A percentile compares a stretch with the other conserved stretches of the same genome.
phyloP scores from a whole-genome alignment of 2,888 invertebrate species.

The Thymelicus sylvestris region DNA sequence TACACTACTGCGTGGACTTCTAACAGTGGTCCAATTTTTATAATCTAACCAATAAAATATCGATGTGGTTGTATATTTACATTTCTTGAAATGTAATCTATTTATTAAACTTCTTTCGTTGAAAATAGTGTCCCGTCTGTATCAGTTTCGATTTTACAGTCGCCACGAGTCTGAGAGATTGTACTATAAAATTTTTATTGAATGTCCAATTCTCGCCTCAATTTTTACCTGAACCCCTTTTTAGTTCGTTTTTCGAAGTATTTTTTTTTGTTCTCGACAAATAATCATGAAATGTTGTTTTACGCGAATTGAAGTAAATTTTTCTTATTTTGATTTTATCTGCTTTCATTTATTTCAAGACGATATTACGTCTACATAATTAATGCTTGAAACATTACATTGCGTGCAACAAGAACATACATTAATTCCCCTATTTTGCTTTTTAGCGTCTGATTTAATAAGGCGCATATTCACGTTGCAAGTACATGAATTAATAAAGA shows the following conservation, averaged over 20 bases:
- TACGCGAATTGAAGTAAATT: conserved; percentile 26
- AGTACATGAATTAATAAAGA: not conserved
- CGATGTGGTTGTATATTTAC: conserved; percentile 85
- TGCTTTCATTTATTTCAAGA: conserved; percentile 26
- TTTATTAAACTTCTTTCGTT: conserved; percentile 82
- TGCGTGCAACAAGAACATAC: too few relatives aligned
- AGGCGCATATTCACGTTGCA: too few relatives aligned
- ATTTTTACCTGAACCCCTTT: not conserved
- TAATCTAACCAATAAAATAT: conserved; percentile 85
- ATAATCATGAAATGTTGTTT: conserved; percentile 7
- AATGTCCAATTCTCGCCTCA: not conserved
- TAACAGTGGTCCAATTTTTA: conserved; percentile 83
- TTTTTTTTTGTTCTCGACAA: conserved; percentile 6
- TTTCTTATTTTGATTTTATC: conserved; percentile 22
- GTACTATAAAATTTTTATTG: conserved; percentile 9
- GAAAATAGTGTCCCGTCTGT: conserved; percentile 63
- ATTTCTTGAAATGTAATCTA: conserved; percentile 83
- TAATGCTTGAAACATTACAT: too few relatives aligned
- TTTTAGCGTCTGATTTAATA: too few relatives aligned
- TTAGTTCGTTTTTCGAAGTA: not conserved
- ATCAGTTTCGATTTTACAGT: conserved; percentile 17
- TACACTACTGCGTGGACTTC: conserved; percentile 80
- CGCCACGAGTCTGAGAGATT: conserved; percentile 10
- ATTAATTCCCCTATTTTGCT: too few relatives aligned
- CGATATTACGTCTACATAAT: not conserved